phyloP scores from a whole-genome alignment of 2,797 vertebrate species.

The Lates japonicus region DNA sequence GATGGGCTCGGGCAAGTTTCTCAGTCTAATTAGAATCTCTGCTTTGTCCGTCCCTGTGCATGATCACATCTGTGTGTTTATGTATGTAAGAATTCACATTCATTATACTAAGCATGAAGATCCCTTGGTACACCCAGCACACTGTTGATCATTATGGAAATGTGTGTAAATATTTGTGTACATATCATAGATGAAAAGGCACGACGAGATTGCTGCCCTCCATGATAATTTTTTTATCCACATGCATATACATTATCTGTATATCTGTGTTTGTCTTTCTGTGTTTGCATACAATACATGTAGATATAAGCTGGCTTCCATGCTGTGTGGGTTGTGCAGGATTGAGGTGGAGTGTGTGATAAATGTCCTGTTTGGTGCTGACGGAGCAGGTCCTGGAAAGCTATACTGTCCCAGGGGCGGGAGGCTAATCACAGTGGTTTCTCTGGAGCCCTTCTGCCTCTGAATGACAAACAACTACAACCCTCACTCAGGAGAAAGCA shows the following conservation, averaged over 20 bases:
- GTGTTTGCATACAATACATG: conserved; percentile 44
- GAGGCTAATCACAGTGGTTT: conserved; percentile 69
- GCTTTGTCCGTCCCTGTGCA: background rate
- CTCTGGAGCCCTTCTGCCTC: conserved; percentile 57
- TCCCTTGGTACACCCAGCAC: background rate
- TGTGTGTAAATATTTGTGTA: background rate
- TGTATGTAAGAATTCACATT: background rate
- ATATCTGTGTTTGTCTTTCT: conserved; percentile 48
- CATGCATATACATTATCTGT: conserved; percentile 28
- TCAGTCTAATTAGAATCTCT: background rate
- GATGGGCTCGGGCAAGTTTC: conserved; percentile 2
- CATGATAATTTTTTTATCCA: conserved; percentile 22
- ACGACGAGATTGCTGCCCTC: background rate
- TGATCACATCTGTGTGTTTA: background rate
- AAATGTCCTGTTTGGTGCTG: conserved; percentile 81
- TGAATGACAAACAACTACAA: conserved; percentile 71
- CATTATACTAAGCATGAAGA: background rate
- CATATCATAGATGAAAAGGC: background rate
- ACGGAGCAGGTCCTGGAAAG: conserved; percentile 73
- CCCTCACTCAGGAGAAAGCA: conserved; percentile 39
- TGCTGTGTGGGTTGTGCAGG: conserved; percentile 48
- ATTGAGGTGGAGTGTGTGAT: conserved; percentile 68
- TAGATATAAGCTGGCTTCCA: conserved; percentile 34
- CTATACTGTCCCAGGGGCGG: conserved; percentile 64
- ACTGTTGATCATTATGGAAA: conserved; percentile 34